These are phyloP conservation scores for Pelecanoides urinatrix DNA, from an alignment of 2,113 vertebrate species.

Conservation along the genomic window DNA sequence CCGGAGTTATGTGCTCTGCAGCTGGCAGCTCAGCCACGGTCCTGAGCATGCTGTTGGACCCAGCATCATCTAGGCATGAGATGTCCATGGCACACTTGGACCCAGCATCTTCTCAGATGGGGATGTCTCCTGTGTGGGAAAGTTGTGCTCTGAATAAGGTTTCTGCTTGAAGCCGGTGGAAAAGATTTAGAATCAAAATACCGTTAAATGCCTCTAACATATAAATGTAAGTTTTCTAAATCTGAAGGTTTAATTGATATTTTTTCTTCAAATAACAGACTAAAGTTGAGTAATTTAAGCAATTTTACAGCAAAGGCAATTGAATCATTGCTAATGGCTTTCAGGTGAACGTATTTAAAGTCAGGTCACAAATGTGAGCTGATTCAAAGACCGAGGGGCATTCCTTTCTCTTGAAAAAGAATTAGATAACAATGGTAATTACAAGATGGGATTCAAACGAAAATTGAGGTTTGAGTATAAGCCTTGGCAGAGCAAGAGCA, in stretches of 20 bases:
- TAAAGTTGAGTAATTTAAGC: slow-evolving; percentile 43
- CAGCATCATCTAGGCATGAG: background rate
- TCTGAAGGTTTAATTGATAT: slow-evolving; percentile 41
- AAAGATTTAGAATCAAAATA: slow-evolving; percentile 9
- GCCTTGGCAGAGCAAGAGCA: background rate
- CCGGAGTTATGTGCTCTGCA: background rate
- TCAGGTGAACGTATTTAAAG: slow-evolving; percentile 53
- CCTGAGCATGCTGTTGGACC: background rate
- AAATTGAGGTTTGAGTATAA: background rate
- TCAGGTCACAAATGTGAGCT: slow-evolving; percentile 24
- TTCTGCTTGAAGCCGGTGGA: background rate
- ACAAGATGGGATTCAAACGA: background rate
- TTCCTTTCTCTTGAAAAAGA: slow-evolving; percentile 14
- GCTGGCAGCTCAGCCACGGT: background rate
- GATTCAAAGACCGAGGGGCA: slow-evolving; percentile 2
- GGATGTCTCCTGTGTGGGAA: background rate
- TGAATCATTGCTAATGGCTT: slow-evolving; percentile 56
- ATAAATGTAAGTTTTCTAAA: background rate
- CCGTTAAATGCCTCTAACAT: background rate
- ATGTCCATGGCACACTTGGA: background rate
- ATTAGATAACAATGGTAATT: slow-evolving; percentile 18
- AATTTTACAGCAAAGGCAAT: slow-evolving; percentile 49
- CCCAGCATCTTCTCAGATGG: background rate
- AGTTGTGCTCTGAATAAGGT: background rate
- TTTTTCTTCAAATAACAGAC: slow-evolving; percentile 26